Base-by-base conservation (phyloP, 2,888 invertebrate species). In the Cantharis rustica region DNA sequence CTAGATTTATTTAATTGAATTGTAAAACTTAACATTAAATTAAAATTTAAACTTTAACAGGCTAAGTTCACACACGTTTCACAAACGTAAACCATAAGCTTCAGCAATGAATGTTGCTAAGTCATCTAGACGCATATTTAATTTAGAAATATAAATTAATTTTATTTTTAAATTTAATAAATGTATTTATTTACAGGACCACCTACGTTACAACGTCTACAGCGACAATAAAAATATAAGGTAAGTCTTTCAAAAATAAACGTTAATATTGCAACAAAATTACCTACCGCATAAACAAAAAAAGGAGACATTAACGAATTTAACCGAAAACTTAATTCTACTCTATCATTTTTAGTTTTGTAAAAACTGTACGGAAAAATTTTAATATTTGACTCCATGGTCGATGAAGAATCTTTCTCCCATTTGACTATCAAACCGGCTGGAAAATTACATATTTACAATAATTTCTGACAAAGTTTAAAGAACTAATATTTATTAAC, bases 341-440 rank as follows among this genome's bases (percentile, higher is more conserved):
- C 17, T n/a, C 10, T 9, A 16, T 10, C 7, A 16, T 27, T 11
- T 16, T n/a, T 9, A 20, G 4, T 27, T 26, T 17, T 62, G 1
- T 15, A 10, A 16, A n/a, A 27, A 73, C 69, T 69, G 16, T 62
- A 20, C 3, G 62, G 16, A 47, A 73, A 73, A 31, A n/a, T 7
- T 10, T 16, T 61, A 15, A 17, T 23, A 17, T 61, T 73, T 27
- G 10, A 15, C 17, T 73, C 69, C 63, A 63, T 27, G n/a, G n/a
- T 62, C 23, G 69, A 27, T 17, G 63, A 69, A n/a, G 63, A 31
- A 61, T 73, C 73, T 16, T 11, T n/a, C 11, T 69, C 69, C 73
- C 73, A 73, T 68, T 73, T 73, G 2, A 62, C 11, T 4, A 73
- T 62, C 16, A 73, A 20, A 16, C 73, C 73, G 31, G 69, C 73